phyloP scores from a whole-genome alignment of 2,797 vertebrate genomes.

The Parauchenoglanis punctatus region DNA sequence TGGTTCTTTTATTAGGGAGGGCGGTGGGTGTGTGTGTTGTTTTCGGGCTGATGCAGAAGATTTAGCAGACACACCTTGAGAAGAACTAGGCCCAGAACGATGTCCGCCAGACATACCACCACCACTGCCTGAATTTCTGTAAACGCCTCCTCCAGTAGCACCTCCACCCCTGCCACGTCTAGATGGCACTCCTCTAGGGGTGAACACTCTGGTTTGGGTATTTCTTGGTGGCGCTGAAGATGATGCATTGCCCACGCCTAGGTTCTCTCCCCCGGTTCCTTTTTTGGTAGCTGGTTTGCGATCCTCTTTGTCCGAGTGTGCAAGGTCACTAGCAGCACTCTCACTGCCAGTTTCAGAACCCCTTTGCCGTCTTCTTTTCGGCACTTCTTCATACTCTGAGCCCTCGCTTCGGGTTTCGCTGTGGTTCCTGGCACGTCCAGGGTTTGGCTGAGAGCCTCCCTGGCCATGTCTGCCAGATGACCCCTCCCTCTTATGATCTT shows the following conservation, averaged over 20 bases:
- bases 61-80: conserved; percentile 71
- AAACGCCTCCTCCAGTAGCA: conserved; percentile 71
- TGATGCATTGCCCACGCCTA: conserved; percentile 48
- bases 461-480: conserved; percentile 64
- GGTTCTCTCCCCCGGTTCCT: conserved; percentile 61
- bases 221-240: conserved; percentile 68
- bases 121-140: conserved; percentile 69
- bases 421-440: conserved; percentile 81
- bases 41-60: conserved; percentile 68
- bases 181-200: conserved; percentile 91
- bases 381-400: conserved; percentile 91
- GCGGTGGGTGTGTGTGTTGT: conserved; percentile 68
- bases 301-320: conserved; percentile 86
- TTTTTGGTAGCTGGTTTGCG: conserved; percentile 70
- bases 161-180: conserved; percentile 85
- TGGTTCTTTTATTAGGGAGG: conserved; percentile 70
- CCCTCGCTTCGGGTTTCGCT: conserved; percentile 93
- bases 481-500: conserved; percentile 70
- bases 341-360: conserved; percentile 92
- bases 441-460: conserved; percentile 74
- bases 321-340: conserved; percentile 83
- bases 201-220: conserved; percentile 85
- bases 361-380: conserved; percentile 86
- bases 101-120: conserved; percentile 70
- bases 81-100: conserved; percentile 66